Base-by-base conservation (phyloP, 2,113 vertebrate genomes). In the Pituophis catenifer region DNA sequence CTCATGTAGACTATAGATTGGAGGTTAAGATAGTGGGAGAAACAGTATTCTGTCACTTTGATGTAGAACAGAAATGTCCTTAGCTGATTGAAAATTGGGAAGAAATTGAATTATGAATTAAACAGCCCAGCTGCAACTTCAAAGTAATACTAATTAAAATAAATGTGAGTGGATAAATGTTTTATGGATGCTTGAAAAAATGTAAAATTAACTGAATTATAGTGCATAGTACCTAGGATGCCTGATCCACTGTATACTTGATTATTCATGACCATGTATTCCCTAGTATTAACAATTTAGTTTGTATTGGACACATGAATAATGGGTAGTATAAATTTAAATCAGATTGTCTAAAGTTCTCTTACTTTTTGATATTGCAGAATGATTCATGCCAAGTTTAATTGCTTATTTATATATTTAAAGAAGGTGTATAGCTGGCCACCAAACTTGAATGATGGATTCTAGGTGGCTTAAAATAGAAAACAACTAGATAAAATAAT, bases 311-410 rank as follows among this genome's bases (percentile, higher is more conserved):
- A 55, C 70, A 86, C 54, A 53, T 70, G 26, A 55, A 89, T 93
- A 53, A 90, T 19, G 9, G 11, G 55, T 86, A 55, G 44, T 62
- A 48, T 86, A 90, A 62, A 58, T 90, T 86, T 90, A 86, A 90
- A 52, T 62, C 8, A 53, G 26, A 88, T 95, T 95, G n/a, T 94
- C 87, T 62, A 85, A 44, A 15, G 33, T 65, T 95, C 54, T 70
- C 1, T 52, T 90, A 54, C 11, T 11, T 53, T 29, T 85, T 93
- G 33, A 1, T 12, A 24, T 89, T 94, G 94, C 86, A 59, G 58
- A 54, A 90, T 87, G 11, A 48, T 90, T 58, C 8, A 57, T 33
- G 50, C 15, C 48, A 17, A 50, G 65, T 13, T 70, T 70, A 33
- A 70, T 70, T 33, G 65, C n/a, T 65, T 65, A 26, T 70, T 70